Conservation (phyloP, 2,888 invertebrate genomes). For the Hypsopygia costalis region DNA sequence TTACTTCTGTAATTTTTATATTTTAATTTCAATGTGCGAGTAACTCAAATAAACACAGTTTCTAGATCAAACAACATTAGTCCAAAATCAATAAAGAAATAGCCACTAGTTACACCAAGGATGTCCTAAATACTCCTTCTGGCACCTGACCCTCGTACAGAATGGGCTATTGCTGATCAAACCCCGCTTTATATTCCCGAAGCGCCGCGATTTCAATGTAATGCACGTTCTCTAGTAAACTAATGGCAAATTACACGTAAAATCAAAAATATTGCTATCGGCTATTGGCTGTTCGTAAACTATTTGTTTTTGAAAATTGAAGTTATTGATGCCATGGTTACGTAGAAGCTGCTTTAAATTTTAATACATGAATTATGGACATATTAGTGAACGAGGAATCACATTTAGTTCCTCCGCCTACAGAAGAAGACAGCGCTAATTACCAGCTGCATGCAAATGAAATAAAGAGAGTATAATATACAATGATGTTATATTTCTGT, state of each 20-base stretch:
- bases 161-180: conserved; percentile 30
- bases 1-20: no score
- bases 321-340: neutral
- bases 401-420: no score
- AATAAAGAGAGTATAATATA: no score
- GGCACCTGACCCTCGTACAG: conserved; percentile 28
- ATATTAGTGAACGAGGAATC: no score
- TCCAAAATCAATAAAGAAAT: conserved; percentile 6
- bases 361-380: no score
- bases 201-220: conserved; percentile 30
- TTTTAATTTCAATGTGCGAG: no score
- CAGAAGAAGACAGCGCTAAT: no score
- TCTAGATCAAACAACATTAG: no score
- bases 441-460: no score
- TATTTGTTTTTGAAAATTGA: neutral
- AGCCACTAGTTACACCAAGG: neutral
- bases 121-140: conserved; percentile 20
- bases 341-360: no score
- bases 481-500: no score
- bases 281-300: conserved; percentile 6
- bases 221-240: conserved; percentile 24
- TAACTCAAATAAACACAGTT: no score
- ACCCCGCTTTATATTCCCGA: conserved; percentile 31
- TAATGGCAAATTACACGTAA: conserved; percentile 27
- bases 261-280: conserved; percentile 18